Evolutionary conservation across 2,888 invertebrate genomes (phyloP), one percentile per base, ranked within the genome.

Genomic region (Zelleria hepariella): DNA sequence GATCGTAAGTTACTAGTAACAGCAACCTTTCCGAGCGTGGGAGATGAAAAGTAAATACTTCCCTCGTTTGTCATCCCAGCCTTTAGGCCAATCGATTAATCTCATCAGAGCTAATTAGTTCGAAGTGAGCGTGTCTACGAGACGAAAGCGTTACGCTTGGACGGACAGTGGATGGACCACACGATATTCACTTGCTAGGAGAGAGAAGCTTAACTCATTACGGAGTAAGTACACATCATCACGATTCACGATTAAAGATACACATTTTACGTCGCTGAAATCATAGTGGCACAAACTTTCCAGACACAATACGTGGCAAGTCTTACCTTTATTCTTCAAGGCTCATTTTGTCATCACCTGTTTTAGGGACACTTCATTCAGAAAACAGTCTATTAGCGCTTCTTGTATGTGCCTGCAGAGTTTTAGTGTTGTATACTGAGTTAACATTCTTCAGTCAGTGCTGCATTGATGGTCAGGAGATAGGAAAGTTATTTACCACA

Each of bases 401-500:
- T 42, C 32, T 15, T 15, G 32, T 15, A 15, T 15, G 32, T 42
- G 32, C 32, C 2, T 32, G 10, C 32, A 2, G 8, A 32, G 32
- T 32, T 32, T 32, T 10, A 7, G 32, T 10, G 0, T 32, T 7
- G 8, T 10, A 2, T 32, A 32, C 10, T 42, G 32, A 42, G 10
- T 15, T 3, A 15, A 42, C 32, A 2, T 42, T 42, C 32, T 42
- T 15, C 32, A 42, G 32, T 32, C 7, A 2, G 32, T 10, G 8
- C 10, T 10, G 7, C 4, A 10, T n/a, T n/a, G 49, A 52, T 52
- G 52, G 24, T 2, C 15, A 24, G 24, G n/a, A 20, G 59, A 59
- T 59, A 69, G 62, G 71, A 74, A 71, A 72, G 73, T 72, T 69
- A 69, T 71, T 73, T 71, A 68, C 66, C 64, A 64, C 63, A 71